phyloP scores from a whole-genome alignment of 2,797 vertebrate species.

The Triplophysa yarkandensis region DNA sequence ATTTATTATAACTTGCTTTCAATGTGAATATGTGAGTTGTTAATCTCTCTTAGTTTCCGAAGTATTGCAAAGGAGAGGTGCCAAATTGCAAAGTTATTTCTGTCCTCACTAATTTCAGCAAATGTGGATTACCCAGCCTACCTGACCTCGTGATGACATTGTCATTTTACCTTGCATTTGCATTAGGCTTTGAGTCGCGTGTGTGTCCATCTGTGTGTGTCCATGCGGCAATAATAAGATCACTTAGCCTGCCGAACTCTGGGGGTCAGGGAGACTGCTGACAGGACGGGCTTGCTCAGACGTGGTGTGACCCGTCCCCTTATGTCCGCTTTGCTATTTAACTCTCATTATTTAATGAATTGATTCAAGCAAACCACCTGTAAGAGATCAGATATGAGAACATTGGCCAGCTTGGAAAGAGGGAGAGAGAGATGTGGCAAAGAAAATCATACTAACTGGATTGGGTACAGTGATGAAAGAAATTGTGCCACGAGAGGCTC shows the following conservation, averaged over 20 bases:
- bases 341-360: conserved; percentile 63
- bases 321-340: conserved; percentile 42
- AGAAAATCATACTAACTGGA: conserved; percentile 19
- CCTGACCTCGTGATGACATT: not conserved
- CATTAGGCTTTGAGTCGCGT: not conserved
- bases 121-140: conserved; percentile 7
- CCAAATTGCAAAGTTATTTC: conserved; percentile 18
- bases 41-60: not conserved
- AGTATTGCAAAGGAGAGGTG: not conserved
- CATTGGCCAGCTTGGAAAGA: conserved; percentile 20
- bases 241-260: conserved; percentile 49
- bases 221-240: conserved; percentile 57
- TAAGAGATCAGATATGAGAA: conserved; percentile 25
- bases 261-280: conserved; percentile 55
- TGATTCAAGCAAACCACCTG: conserved; percentile 57
- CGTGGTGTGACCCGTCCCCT: conserved; percentile 31
- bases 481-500: not conserved
- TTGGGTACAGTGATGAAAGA: not conserved
- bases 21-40: conserved; percentile 16
- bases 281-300: conserved; percentile 47
- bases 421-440: not conserved
- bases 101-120: conserved; percentile 2
- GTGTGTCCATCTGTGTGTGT: conserved; percentile 44
- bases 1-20: conserved; percentile 23
- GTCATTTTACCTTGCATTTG: conserved; percentile 16